Evolutionary conservation across 2,888 invertebrate species (phyloP).

Genomic region (Euphydryas editha): DNA sequence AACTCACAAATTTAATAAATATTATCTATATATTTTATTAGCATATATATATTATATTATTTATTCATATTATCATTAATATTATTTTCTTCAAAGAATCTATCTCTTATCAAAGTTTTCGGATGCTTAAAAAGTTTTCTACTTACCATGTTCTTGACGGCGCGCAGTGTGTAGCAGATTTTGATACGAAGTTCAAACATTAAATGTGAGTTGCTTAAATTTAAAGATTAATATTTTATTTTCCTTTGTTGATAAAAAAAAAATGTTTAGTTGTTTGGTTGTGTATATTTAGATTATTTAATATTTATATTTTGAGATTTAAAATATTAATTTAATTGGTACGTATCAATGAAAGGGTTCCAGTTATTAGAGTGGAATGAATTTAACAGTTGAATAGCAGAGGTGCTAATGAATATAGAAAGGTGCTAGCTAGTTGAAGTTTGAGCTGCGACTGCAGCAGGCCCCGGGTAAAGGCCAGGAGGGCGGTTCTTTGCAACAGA

Average conservation of each 20-base stretch:
- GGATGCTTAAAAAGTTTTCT: neutral
- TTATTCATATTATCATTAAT: neutral
- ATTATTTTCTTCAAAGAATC: neutral
- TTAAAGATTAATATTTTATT: neutral
- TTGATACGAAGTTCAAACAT: neutral
- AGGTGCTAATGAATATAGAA: neutral
- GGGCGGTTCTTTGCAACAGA: constrained; percentile 10
- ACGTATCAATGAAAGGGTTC: too few species aligned
- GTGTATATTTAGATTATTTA: too few species aligned
- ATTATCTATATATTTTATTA: too few species aligned
- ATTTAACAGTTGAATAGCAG: neutral
- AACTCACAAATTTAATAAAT: too few species aligned
- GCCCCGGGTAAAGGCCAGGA: neutral
- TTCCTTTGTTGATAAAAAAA: neutral
- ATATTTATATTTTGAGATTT: too few species aligned
- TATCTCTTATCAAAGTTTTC: neutral
- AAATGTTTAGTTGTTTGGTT: neutral
- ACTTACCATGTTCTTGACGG: neutral
- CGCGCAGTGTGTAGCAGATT: neutral
- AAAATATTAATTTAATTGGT: too few species aligned
- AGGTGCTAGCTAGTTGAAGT: neutral
- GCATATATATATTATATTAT: too few species aligned
- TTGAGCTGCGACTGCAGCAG: neutral
- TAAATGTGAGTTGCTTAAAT: neutral
- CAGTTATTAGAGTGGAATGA: neutral